phyloP scores from a whole-genome alignment of 2,113 vertebrate species.

The Austrofundulus limnaeus region DNA sequence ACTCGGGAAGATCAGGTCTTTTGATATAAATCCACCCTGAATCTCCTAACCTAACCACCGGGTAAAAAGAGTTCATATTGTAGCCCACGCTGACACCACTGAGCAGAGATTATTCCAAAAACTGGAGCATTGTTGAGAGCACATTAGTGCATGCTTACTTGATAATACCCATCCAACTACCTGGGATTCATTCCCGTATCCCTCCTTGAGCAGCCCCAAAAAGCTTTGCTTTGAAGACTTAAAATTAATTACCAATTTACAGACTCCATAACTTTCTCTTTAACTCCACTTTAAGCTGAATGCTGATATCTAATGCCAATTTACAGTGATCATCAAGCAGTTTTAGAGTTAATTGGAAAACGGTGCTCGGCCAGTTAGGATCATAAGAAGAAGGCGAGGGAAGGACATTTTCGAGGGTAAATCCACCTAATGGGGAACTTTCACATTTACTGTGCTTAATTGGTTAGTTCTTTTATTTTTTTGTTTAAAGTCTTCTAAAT shows the following conservation, averaged over 20 bases:
- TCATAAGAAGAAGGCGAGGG: conserved; percentile 33
- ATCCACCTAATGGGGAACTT: conserved; percentile 61
- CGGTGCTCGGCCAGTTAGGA: conserved; percentile 56
- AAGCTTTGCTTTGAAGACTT: conserved; percentile 70
- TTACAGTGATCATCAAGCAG: conserved; percentile 51
- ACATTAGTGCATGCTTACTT: conserved; percentile 56
- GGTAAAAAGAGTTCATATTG: conserved; percentile 60
- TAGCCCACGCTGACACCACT: conserved; percentile 54
- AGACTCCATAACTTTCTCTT: conserved; percentile 61
- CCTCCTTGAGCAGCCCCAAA: conserved; percentile 53
- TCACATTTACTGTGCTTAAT: conserved; percentile 60
- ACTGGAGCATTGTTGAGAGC: conserved; percentile 37
- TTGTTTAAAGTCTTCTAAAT: conserved; percentile 50
- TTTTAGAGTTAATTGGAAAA: conserved; percentile 61
- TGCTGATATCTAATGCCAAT: conserved; percentile 47
- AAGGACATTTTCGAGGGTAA: conserved; percentile 34
- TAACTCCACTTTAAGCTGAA: conserved; percentile 61
- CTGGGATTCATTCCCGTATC: conserved; percentile 66
- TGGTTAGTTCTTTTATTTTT: conserved; percentile 55
- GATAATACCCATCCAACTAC: conserved; percentile 67
- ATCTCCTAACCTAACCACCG: conserved; percentile 67
- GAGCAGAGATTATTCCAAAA: conserved; percentile 66
- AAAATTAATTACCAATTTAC: conserved; percentile 74
- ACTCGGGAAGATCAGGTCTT: conserved; percentile 59
- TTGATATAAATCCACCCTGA: conserved; percentile 79